phyloP scores from a whole-genome alignment of 2,113 vertebrate genomes.

The Solea senegalensis region DNA sequence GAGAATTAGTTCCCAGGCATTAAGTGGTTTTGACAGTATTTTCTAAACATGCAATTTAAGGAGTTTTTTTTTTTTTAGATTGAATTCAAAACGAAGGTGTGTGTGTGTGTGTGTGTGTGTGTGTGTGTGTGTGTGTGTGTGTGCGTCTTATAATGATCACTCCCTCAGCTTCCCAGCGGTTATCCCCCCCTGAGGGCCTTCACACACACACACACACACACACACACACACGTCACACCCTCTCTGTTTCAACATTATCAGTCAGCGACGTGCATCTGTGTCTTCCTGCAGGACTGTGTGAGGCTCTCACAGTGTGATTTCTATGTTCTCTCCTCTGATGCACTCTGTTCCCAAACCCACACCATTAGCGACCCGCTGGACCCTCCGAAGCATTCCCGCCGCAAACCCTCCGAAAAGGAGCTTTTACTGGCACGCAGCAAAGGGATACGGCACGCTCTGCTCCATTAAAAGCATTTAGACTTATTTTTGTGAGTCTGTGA shows the following conservation, averaged over 20 bases:
- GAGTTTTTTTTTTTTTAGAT: slow-evolving; percentile 27
- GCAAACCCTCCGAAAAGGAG: slow-evolving; percentile 41
- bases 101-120: slow-evolving; percentile 1
- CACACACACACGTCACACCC: slow-evolving; percentile 47
- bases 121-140: slow-evolving; percentile 16
- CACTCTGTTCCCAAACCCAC: slow-evolving; percentile 55
- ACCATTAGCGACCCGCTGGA: slow-evolving; percentile 60
- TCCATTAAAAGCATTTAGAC: slow-evolving; percentile 68
- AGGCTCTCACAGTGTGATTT: not conserved
- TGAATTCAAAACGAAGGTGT: slow-evolving; percentile 41
- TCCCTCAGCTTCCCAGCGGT: slow-evolving; percentile 62
- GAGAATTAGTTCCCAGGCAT: slow-evolving; percentile 67
- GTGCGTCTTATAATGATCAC: slow-evolving; percentile 65
- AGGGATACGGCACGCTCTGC: slow-evolving; percentile 41
- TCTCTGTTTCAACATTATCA: slow-evolving; percentile 49
- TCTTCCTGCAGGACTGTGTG: slow-evolving; percentile 28
- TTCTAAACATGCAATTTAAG: slow-evolving; percentile 57
- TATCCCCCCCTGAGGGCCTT: slow-evolving; percentile 48
- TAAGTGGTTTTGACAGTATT: slow-evolving; percentile 65
- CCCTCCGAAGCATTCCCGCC: slow-evolving; percentile 46
- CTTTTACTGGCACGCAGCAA: slow-evolving; percentile 45
- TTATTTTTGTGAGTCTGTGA: slow-evolving; percentile 52
- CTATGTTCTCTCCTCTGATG: slow-evolving; percentile 54
- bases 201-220: slow-evolving; percentile 16
- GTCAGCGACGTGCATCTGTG: slow-evolving; percentile 27